A percentile compares a stretch with the other conserved stretches of the same genome.
phyloP scores from a whole-genome alignment of 2,113 vertebrate species.

The Calypte anna region DNA sequence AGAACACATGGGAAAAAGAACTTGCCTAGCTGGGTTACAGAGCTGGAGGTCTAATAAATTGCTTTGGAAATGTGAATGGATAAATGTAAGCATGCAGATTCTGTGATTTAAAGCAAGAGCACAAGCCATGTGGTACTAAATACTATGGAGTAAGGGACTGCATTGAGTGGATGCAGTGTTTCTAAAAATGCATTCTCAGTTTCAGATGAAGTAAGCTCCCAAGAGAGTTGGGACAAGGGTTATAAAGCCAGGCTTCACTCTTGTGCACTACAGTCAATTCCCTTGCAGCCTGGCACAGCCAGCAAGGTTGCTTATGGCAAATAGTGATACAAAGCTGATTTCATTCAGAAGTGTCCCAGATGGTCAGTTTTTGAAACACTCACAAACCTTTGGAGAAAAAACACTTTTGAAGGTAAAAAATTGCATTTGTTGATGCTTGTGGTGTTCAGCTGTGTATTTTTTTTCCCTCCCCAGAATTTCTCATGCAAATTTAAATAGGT shows the following conservation, averaged over 20 bases:
- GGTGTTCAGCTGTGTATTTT: not conserved
- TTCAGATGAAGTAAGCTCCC: not conserved
- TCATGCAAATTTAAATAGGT: not conserved
- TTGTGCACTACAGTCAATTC: not conserved
- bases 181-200: not conserved
- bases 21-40: not conserved
- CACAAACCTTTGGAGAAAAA: not conserved
- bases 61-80: not conserved
- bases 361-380: not conserved
- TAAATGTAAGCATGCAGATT: not conserved
- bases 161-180: not conserved
- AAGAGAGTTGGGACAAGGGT: not conserved
- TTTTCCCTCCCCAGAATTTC: not conserved
- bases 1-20: not conserved
- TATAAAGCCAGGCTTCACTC: not conserved
- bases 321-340: not conserved
- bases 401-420: not conserved
- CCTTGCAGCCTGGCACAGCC: not conserved
- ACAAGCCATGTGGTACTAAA: not conserved
- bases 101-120: not conserved
- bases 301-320: not conserved
- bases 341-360: not conserved
- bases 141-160: not conserved
- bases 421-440: not conserved
- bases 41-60: not conserved